Evolutionary conservation across 2,113 vertebrate genomes (phyloP), one percentile per base, ranked within the genome.

Genomic region (Dendrocopos noguchii): DNA sequence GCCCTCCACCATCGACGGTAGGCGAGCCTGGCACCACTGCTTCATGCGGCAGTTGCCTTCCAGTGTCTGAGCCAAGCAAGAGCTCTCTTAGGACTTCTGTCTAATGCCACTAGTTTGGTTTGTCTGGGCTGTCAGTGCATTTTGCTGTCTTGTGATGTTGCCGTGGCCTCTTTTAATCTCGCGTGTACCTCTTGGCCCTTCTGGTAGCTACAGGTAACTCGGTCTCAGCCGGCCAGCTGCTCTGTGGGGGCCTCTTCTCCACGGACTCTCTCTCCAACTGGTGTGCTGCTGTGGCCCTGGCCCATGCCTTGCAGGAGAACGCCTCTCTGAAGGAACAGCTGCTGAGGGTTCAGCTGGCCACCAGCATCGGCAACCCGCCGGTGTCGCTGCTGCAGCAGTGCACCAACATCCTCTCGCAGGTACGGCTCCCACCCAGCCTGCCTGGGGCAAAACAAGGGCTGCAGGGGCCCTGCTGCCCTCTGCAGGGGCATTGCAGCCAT

Each of bases 371-470:
- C 67, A 99, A 99, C 91, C 99, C 99, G 0, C 99, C 99, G 0
- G 99, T 99, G 42, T 99, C 99, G 0, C 97, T 99, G 94, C 97
- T 99, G 88, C 99, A 99, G 89, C 99, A 99, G 94, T 99, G 99
- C 96, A 99, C 99, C 98, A 99, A 99, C 98, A 99, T 99, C 95
- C 98, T 99, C 24, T 99, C 99, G 1, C 99, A 99, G 99, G 99
- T 99, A 98, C 10, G 4, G 78, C 47, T 2, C 13, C 0, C 0
- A 2, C 8, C 12, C 9, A 13, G 12, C 15, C 25, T 1, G 8
- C 17, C 3, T 0, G 6, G 33, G 7, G 15, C 5, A 0, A 1
- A 4, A 6, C 2, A 0, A 13, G 17, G 7, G 5, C 53, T 20
- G 22, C n/a, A 42, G 18, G 34, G 31, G 2, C 1, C 11, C 46